These are phyloP conservation scores for Sicus ferrugineus DNA, from an alignment of 2,888 invertebrate species.

Conservation along the genomic window DNA sequence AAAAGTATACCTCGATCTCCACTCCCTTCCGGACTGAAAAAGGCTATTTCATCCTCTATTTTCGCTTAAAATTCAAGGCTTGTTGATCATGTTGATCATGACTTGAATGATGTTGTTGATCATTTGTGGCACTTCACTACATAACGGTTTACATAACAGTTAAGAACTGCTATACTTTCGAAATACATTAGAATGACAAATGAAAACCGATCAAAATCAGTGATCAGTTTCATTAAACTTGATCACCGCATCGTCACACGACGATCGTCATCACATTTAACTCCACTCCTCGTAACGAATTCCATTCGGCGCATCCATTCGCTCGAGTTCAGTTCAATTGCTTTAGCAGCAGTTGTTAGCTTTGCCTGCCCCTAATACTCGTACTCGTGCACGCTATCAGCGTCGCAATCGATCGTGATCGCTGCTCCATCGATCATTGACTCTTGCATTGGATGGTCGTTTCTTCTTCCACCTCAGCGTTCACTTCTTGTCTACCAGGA, in stretches of 20 bases:
- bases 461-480: not conserved
- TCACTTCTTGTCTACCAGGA: not conserved
- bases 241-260: not conserved
- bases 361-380: constrained; percentile 8
- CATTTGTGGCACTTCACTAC: too few species aligned
- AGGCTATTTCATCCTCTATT: too few species aligned
- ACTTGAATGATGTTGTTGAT: too few species aligned
- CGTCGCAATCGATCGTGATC: constrained; percentile 30
- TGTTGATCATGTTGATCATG: too few species aligned
- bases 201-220: too few species aligned
- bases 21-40: too few species aligned
- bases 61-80: too few species aligned
- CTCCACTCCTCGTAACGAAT: not conserved
- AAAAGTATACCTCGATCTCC: too few species aligned
- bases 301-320: not conserved
- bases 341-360: constrained; percentile 9
- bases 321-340: constrained; percentile 25
- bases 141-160: too few species aligned
- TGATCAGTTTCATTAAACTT: too few species aligned
- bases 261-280: not conserved
- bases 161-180: too few species aligned
- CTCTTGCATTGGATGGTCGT: not conserved
- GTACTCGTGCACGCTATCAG: constrained; percentile 25
- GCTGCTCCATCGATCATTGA: constrained; percentile 33
- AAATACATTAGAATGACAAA: too few species aligned